A percentile compares a stretch with the other conserved stretches of the same genome.
Evolutionary conservation across 2,888 invertebrate species (phyloP).

Genomic region (Athetis lepigone): DNA sequence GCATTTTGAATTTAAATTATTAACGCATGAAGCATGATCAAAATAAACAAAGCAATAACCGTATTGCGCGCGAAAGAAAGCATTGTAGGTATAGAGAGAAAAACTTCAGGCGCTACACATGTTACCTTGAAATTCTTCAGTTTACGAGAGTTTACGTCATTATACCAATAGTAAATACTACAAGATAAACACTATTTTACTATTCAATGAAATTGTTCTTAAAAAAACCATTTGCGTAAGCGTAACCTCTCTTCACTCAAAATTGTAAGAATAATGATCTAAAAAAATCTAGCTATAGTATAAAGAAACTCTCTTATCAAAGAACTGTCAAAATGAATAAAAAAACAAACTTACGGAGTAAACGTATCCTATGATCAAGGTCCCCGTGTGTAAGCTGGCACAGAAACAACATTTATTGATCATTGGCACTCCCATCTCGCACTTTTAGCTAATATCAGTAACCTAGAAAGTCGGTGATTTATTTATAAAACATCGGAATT

Average conservation of each 20-base stretch:
- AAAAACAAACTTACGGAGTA: constrained; percentile 79
- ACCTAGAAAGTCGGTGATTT: constrained; percentile 42
- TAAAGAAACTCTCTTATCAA: constrained; percentile 18
- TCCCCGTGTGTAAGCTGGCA: constrained; percentile 80
- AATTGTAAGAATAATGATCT: too few relatives aligned
- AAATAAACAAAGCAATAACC: constrained; percentile 33
- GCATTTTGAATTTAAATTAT: neutral
- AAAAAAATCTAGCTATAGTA: neutral
- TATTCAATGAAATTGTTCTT: neutral
- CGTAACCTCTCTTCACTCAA: too few relatives aligned
- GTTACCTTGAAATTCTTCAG: constrained; percentile 42
- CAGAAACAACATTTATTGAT: constrained; percentile 83
- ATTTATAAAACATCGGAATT: constrained; percentile 53
- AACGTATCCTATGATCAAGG: constrained; percentile 82
- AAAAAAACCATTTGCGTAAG: neutral
- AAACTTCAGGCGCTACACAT: constrained; percentile 51
- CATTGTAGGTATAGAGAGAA: constrained; percentile 26
- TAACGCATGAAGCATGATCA: too few relatives aligned
- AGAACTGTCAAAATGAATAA: constrained; percentile 19
- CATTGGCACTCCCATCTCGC: constrained; percentile 84
- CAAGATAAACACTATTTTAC: neutral
- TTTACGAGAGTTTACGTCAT: constrained; percentile 33
- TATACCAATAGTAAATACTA: constrained; percentile 28
- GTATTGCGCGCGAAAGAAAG: neutral
- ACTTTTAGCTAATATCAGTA: constrained; percentile 24